These are phyloP conservation scores for Hippocampus comes DNA, from an alignment of 2,113 vertebrate species.

Conservation along the genomic window DNA sequence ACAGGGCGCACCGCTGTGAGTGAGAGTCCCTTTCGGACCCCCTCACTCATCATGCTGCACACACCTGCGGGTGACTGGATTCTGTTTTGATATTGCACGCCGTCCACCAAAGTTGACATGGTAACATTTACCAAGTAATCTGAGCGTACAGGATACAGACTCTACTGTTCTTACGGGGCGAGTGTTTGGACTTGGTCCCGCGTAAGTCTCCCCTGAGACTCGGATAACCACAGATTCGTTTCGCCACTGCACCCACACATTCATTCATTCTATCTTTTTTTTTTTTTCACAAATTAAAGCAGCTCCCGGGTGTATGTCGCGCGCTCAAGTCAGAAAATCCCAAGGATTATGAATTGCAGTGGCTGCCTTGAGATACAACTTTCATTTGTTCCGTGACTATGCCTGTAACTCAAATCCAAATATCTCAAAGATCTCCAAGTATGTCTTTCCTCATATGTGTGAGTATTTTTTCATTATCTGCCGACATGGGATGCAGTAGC, in stretches of 20 bases:
- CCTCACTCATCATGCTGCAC: conserved; percentile 46
- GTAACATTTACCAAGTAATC: conserved; percentile 50
- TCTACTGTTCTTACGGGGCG: conserved; percentile 31
- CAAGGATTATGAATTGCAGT: background rate
- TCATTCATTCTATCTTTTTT: background rate
- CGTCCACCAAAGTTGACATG: conserved; percentile 49
- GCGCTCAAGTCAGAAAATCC: background rate
- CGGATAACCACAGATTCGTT: background rate
- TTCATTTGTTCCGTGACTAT: background rate
- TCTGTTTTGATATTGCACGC: conserved; percentile 43
- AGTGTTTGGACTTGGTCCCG: conserved; percentile 27
- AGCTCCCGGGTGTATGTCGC: background rate
- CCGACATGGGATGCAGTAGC: background rate
- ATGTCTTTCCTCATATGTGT: background rate
- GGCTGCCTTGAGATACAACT: background rate
- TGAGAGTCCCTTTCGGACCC: conserved; percentile 49
- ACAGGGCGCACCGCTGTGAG: conserved; percentile 43
- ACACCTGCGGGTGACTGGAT: conserved; percentile 38
- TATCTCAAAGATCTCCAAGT: no score
- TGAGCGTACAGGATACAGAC: conserved; percentile 36
- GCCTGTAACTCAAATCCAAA: background rate
- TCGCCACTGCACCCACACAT: background rate
- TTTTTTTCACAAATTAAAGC: background rate
- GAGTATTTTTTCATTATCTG: background rate
- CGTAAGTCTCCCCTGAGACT: conserved; percentile 17